phyloP scores from a whole-genome alignment of 1,140 invertebrate species.

The Temnothorax curvispinosus region DNA sequence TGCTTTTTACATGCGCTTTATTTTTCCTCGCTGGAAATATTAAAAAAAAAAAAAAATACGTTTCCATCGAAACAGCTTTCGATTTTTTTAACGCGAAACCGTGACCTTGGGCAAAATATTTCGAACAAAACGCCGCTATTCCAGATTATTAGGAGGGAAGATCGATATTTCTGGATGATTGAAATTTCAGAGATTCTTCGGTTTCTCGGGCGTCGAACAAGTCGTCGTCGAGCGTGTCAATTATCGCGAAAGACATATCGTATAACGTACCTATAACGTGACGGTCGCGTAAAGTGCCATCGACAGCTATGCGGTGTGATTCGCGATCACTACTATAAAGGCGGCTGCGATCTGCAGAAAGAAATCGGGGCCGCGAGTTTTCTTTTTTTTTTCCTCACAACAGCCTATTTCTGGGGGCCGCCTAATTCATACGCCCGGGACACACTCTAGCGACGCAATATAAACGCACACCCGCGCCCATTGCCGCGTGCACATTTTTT shows the following conservation, averaged over 20 bases:
- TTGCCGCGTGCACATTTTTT: conserved; percentile 60
- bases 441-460: conserved; percentile 26
- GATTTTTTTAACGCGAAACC: conserved; percentile 15
- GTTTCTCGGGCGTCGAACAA: not conserved
- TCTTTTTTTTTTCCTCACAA: conserved; percentile 6
- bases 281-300: not conserved
- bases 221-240: not conserved
- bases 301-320: not conserved
- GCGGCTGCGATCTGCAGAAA: conserved; percentile 13
- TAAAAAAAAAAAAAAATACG: not conserved
- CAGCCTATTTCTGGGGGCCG: conserved; percentile 54
- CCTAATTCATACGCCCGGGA: conserved; percentile 50
- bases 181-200: not conserved
- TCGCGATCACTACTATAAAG: not conserved
- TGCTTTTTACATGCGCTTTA: conserved; percentile 15
- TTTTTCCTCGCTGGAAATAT: not conserved
- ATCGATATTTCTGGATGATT: not conserved
- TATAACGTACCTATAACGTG: not conserved
- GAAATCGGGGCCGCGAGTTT: conserved; percentile 30
- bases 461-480: not conserved
- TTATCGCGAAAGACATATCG: not conserved
- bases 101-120: not conserved
- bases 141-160: too few species aligned
- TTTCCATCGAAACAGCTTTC: not conserved
- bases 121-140: not conserved